Conservation (phyloP, 2,888 invertebrate species). For the Acanthosoma haemorrhoidale region DNA sequence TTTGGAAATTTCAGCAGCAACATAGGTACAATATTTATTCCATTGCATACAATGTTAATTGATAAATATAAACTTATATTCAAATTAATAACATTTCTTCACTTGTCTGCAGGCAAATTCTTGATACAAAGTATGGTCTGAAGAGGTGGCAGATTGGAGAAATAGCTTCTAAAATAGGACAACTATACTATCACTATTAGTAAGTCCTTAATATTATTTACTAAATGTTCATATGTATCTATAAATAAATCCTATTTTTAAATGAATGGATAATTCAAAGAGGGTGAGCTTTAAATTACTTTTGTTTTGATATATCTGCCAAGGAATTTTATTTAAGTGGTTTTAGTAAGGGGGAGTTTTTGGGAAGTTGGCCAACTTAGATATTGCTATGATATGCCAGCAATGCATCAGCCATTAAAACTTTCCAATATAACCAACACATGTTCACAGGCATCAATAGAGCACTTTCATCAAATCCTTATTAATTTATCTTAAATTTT, state of each 20-base stretch:
- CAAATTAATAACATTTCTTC: not conserved
- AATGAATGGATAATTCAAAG: not conserved
- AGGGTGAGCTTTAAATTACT: not conserved
- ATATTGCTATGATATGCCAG: constrained; percentile 10
- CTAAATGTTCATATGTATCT: not conserved
- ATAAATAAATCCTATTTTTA: not conserved
- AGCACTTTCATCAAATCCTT: too few species aligned
- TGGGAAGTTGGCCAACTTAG: constrained; percentile 30
- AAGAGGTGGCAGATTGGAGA: constrained; percentile 98
- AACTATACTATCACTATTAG: constrained; percentile 98
- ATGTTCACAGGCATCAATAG: not conserved
- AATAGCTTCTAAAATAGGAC: constrained; percentile 96
- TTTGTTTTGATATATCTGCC: not conserved
- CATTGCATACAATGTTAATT: not conserved
- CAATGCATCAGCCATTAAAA: constrained; percentile 19
- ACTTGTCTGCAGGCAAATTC: constrained; percentile 55
- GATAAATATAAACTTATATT: not conserved
- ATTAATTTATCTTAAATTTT: not conserved
- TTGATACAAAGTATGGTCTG: constrained; percentile 88
- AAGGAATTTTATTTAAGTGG: not conserved
- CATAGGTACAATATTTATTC: constrained; percentile 67
- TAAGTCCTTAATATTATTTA: constrained; percentile 52
- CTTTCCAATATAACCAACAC: constrained; percentile 4
- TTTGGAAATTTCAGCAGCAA: constrained; percentile 98
- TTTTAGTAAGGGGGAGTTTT: not conserved